A percentile compares a stretch with the other conserved stretches of the same genome.
Conservation (phyloP, 2,797 vertebrate genomes). For the Neomorphus geoffroyi region DNA sequence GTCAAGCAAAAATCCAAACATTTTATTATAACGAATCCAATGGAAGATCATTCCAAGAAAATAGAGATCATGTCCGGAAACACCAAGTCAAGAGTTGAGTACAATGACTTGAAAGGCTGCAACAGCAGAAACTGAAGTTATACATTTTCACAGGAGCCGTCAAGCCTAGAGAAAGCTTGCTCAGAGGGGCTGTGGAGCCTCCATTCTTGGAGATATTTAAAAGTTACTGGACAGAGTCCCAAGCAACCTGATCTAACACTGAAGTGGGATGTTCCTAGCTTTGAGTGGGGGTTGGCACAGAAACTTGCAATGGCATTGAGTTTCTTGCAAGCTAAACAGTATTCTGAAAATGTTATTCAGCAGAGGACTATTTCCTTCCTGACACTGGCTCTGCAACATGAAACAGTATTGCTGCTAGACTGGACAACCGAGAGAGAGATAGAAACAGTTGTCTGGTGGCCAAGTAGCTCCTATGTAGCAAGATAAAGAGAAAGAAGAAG, state of each 20-base stretch:
- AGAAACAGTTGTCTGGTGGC: not conserved
- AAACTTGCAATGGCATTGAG: not conserved
- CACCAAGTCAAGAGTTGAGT: not conserved
- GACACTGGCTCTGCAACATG: not conserved
- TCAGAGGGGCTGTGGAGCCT: not conserved
- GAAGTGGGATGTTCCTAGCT: not conserved
- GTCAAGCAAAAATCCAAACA: not conserved
- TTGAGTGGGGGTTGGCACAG: not conserved
- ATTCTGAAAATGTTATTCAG: not conserved
- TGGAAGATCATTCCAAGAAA: not conserved
- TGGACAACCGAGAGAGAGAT: not conserved
- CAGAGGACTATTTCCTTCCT: not conserved
- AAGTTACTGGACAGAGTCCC: not conserved
- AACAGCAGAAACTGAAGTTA: not conserved
- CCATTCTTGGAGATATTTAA: not conserved
- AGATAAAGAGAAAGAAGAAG: not conserved
- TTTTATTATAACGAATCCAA: not conserved
- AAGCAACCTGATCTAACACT: not conserved
- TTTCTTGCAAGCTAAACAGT: not conserved
- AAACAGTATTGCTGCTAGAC: not conserved
- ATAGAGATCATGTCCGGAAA: not conserved
- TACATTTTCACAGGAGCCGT: not conserved
- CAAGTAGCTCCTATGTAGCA: fast-evolving
- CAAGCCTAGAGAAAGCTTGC: not conserved
- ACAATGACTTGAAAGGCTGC: not conserved